Conservation (phyloP, 2,113 vertebrate species). For the Bucco capensis region DNA sequence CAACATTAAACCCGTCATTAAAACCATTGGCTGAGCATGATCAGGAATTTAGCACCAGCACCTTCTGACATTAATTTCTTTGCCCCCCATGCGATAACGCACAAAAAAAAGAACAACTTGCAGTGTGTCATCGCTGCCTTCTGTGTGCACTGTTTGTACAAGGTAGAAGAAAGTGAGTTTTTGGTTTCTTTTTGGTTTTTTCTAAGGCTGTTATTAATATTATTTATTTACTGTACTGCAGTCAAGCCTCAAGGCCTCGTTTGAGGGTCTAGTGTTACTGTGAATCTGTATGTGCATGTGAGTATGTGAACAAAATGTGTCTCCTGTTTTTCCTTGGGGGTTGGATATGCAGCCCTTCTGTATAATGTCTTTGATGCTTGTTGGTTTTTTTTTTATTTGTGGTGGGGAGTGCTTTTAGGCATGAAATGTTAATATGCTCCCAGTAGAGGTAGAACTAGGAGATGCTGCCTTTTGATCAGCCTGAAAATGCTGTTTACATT, state of each 20-base stretch:
- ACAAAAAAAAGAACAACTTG: background rate
- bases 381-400: background rate
- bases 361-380: slow-evolving; percentile 29
- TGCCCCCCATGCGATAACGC: background rate
- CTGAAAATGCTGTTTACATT: background rate
- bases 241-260: background rate
- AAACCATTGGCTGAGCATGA: slow-evolving; percentile 43
- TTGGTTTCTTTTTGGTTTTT: background rate
- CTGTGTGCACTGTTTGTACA: background rate
- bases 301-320: background rate
- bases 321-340: background rate
- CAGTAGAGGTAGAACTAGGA: background rate
- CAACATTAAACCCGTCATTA: slow-evolving; percentile 68
- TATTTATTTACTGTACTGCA: slow-evolving; percentile 35
- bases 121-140: slow-evolving; percentile 12
- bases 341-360: background rate
- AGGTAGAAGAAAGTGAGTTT: background rate
- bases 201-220: slow-evolving; percentile 10
- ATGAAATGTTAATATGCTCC: slow-evolving; percentile 24
- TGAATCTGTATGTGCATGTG: background rate
- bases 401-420: slow-evolving; percentile 26
- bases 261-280: slow-evolving; percentile 16
- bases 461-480: slow-evolving; percentile 40
- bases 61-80: slow-evolving; percentile 60
- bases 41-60: slow-evolving; percentile 36